Conservation (phyloP, 2,113 vertebrate genomes). For the Eurypyga helias region DNA sequence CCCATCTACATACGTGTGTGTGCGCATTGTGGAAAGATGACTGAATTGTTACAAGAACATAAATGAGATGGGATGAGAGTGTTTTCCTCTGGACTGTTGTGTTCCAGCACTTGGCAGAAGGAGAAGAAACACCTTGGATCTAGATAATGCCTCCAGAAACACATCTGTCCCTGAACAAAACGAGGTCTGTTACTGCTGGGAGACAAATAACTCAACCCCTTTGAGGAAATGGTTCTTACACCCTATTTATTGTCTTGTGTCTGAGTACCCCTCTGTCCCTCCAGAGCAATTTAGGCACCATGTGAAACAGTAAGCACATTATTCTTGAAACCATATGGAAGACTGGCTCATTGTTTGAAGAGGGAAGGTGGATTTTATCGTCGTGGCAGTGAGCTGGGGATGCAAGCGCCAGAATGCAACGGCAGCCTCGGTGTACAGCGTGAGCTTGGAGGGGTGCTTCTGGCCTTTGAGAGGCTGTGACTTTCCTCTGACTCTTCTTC, state of each 20-base stretch:
- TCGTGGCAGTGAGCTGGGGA: background rate
- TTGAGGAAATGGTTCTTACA: background rate
- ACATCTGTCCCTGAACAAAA: background rate
- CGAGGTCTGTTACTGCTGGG: background rate
- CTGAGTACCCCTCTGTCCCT: background rate
- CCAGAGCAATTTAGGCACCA: rapidly evolving
- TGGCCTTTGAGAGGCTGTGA: background rate
- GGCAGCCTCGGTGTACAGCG: rapidly evolving
- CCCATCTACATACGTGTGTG: background rate
- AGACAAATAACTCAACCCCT: background rate
- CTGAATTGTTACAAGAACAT: background rate
- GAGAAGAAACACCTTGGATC: background rate
- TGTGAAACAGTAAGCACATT: background rate
- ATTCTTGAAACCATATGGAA: background rate
- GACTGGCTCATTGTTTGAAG: background rate
- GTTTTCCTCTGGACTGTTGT: background rate
- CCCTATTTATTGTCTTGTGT: background rate
- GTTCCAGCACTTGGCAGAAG: background rate
- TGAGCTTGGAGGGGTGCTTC: background rate
- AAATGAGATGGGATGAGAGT: background rate
- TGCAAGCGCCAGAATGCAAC: background rate
- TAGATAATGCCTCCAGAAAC: background rate
- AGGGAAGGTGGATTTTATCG: background rate
- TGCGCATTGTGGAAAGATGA: background rate
- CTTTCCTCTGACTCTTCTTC: background rate